These are phyloP conservation scores for Drosophila macrospina DNA, from an alignment of 2,888 invertebrate species.

Conservation along the genomic window DNA sequence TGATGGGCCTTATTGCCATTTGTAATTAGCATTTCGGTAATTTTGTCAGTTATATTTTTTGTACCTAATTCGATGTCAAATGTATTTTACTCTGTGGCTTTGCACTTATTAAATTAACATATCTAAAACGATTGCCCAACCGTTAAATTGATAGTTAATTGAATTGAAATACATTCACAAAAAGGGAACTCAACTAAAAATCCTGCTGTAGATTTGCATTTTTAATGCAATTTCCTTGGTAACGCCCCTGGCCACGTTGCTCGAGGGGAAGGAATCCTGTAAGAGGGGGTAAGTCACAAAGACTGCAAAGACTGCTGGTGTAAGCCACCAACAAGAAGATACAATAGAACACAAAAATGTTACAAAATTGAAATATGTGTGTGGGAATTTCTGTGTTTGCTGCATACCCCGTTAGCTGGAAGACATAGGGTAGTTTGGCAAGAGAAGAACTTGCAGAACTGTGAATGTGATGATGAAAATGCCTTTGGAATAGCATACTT, in stretches of 20 bases:
- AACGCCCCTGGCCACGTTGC: neutral
- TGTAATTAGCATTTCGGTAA: conserved; percentile 54
- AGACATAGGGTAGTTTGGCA: neutral
- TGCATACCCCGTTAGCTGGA: conserved; percentile 31
- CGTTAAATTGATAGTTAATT: conserved; percentile 48
- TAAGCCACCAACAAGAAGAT: conserved; percentile 25
- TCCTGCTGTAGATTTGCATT: conserved; percentile 46
- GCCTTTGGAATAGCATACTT: neutral
- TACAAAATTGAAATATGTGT: conserved; percentile 57
- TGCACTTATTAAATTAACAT: conserved; percentile 43
- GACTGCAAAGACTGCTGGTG: conserved; percentile 11
- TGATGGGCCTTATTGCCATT: conserved; percentile 52
- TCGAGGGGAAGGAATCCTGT: neutral
- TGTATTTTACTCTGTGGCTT: conserved; percentile 35
- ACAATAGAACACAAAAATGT: conserved; percentile 31
- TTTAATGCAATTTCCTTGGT: conserved; percentile 68
- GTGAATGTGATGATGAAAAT: too few relatives aligned
- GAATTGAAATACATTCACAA: conserved; percentile 39
- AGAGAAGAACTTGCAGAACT: neutral
- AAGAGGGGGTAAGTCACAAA: conserved; percentile 21
- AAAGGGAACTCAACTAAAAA: conserved; percentile 2
- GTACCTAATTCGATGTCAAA: conserved; percentile 51
- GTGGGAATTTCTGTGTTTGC: conserved; percentile 24
- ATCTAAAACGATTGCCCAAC: conserved; percentile 6
- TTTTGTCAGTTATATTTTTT: conserved; percentile 38